These are phyloP conservation scores for Endomychus coccineus DNA, from an alignment of 2,888 invertebrate genomes.

Conservation along the genomic window DNA sequence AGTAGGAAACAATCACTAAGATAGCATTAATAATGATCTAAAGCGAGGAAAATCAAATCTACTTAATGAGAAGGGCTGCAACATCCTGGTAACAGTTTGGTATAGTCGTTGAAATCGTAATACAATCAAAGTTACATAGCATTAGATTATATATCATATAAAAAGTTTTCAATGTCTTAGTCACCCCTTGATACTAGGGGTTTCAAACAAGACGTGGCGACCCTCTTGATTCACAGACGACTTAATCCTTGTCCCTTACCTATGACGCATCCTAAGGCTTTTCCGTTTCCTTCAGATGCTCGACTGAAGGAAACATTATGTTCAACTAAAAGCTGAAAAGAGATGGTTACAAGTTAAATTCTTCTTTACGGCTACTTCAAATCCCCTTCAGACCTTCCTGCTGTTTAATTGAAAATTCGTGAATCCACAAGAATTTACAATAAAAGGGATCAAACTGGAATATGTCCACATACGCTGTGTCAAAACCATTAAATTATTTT, in stretches of 20 bases:
- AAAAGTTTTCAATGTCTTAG: conserved; percentile 31
- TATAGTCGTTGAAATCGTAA: conserved; percentile 1
- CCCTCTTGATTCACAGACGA: conserved; percentile 24
- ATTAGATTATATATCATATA: conserved; percentile 31
- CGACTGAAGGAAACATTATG: conserved; percentile 12
- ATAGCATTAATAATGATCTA: too few relatives aligned
- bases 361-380: conserved; percentile 12
- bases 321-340: conserved; percentile 8
- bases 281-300: conserved; percentile 9
- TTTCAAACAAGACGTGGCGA: conserved; percentile 25
- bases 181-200: conserved; percentile 26
- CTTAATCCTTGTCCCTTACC: conserved; percentile 34
- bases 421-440: conserved; percentile 6
- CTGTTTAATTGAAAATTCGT: conserved; percentile 14
- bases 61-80: too few relatives aligned
- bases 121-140: conserved; percentile 31
- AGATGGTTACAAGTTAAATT: conserved; percentile 6
- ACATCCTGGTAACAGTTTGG: too few relatives aligned
- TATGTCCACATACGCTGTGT: too few relatives aligned
- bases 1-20: too few relatives aligned
- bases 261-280: conserved; percentile 29
- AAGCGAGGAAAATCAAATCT: too few relatives aligned
- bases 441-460: too few relatives aligned
- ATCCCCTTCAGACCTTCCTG: conserved; percentile 2
- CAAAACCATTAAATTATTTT: too few relatives aligned